Percentiles rank a stretch among this genome's conserved stretches.
These are phyloP conservation scores for Leguminivora glycinivorella DNA, from an alignment of 1,140 invertebrate genomes.

Conservation along the genomic window DNA sequence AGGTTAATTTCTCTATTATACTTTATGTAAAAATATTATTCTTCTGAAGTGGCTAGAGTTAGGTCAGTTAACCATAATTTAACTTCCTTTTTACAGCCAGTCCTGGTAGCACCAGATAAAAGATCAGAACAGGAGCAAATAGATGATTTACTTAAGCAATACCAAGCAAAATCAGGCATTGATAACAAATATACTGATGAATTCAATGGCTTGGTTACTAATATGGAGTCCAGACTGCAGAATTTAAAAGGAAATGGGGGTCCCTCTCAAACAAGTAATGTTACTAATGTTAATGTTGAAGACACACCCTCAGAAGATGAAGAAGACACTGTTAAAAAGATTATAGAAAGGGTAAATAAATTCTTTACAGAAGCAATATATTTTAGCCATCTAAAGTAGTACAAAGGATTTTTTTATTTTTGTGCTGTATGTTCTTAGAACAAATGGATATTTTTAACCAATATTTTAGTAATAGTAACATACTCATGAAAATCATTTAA, in stretches of 20 bases:
- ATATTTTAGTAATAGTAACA: too few relatives aligned
- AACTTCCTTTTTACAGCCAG: constrained; percentile 48
- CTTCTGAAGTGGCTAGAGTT: constrained; percentile 23
- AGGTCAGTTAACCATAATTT: too few relatives aligned
- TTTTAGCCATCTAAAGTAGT: not conserved
- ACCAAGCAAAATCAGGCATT: constrained; percentile 79
- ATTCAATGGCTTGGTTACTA: constrained; percentile 62
- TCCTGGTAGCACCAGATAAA: constrained; percentile 61
- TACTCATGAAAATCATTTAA: too few relatives aligned
- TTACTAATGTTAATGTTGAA: constrained; percentile 11
- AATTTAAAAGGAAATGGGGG: constrained; percentile 75
- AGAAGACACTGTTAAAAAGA: constrained; percentile 55
- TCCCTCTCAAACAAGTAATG: not conserved
- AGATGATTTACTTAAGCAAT: constrained; percentile 81
- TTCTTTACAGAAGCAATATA: constrained; percentile 31
- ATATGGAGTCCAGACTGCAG: constrained; percentile 75
- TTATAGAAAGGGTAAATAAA: constrained; percentile 60
- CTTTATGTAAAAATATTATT: not conserved
- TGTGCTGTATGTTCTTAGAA: too few relatives aligned
- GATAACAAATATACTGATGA: constrained; percentile 69
- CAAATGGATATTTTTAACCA: too few relatives aligned
- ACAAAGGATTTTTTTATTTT: too few relatives aligned
- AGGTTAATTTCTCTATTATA: constrained; percentile 37
- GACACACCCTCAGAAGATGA: constrained; percentile 53
- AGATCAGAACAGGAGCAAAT: constrained; percentile 82